Evolutionary conservation across 1,140 invertebrate genomes (phyloP).

Genomic region (Atta cephalotes): DNA sequence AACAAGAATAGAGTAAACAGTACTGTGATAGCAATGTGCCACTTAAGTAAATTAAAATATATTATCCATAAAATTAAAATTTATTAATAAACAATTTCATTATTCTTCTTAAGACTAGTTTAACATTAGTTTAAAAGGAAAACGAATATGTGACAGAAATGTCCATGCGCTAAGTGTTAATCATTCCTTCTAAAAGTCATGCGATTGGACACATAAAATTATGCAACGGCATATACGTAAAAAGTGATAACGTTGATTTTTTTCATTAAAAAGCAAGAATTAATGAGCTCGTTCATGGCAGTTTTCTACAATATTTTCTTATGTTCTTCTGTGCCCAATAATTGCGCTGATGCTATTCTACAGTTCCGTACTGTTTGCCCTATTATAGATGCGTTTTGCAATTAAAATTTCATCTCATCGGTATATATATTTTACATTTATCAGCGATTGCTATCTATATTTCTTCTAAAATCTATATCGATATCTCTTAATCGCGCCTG

Average conservation of each 20-base stretch:
- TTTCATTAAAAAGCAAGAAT: conserved; percentile 9
- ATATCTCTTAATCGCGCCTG: conserved; percentile 2
- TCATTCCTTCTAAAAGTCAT: not conserved
- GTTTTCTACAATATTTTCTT: conserved; percentile 25
- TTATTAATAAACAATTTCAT: conserved; percentile 27
- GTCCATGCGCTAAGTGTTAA: not conserved
- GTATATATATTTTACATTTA: conserved; percentile 21
- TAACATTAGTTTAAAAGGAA: conserved; percentile 33
- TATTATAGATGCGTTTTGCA: conserved; percentile 22
- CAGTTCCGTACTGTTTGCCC: conserved; percentile 45
- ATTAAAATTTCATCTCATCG: conserved; percentile 27
- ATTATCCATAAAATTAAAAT: not conserved
- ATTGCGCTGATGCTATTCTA: conserved; percentile 22
- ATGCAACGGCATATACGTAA: not conserved
- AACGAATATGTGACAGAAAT: conserved; percentile 15
- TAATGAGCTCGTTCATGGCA: conserved; percentile 34
- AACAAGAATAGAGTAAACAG: conserved; percentile 57
- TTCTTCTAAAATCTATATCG: conserved; percentile 9
- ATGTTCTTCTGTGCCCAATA: not conserved
- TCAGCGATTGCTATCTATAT: conserved; percentile 27
- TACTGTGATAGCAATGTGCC: conserved; percentile 5
- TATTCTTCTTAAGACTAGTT: not conserved
- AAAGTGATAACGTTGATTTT: conserved; percentile 20
- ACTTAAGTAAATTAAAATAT: conserved; percentile 7
- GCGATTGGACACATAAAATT: conserved; percentile 6